phyloP scores from a whole-genome alignment of 1,140 invertebrate genomes.

The Leptinotarsa lineolata region DNA sequence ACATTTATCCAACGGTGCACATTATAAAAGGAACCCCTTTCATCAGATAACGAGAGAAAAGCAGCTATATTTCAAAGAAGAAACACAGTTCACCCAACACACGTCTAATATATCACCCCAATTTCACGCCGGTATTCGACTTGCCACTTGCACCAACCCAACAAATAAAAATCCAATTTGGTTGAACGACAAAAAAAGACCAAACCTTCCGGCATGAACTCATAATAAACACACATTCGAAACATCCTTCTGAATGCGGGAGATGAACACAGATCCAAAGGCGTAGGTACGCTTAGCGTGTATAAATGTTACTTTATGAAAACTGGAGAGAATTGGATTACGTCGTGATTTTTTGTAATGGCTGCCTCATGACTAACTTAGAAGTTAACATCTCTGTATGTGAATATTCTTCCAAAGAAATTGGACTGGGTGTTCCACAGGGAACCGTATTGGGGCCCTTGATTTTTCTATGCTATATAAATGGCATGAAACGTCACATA shows the following conservation, averaged over 20 bases:
- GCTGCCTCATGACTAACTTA: too few species aligned
- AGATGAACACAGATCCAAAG: slow-evolving; percentile 36
- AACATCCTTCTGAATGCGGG: slow-evolving; percentile 41
- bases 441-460: too few species aligned
- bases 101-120: slow-evolving; percentile 23
- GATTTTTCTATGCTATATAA: too few species aligned
- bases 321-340: too few species aligned
- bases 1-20: too few species aligned
- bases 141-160: slow-evolving; percentile 26
- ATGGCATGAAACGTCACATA: too few species aligned
- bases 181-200: slow-evolving; percentile 48
- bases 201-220: slow-evolving; percentile 47
- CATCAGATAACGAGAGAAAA: background rate
- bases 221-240: slow-evolving; percentile 49
- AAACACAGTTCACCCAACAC: background rate
- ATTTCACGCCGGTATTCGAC: slow-evolving; percentile 6
- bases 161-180: slow-evolving; percentile 53
- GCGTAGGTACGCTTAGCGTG: too few species aligned
- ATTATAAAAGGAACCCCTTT: background rate
- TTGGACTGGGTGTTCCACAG: too few species aligned
- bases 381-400: too few species aligned
- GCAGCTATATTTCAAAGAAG: background rate
- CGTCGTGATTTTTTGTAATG: too few species aligned
- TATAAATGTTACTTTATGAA: too few species aligned
- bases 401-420: too few species aligned